These are phyloP conservation scores for Tor tambroides DNA, from an alignment of 2,113 vertebrate species.

Conservation along the genomic window DNA sequence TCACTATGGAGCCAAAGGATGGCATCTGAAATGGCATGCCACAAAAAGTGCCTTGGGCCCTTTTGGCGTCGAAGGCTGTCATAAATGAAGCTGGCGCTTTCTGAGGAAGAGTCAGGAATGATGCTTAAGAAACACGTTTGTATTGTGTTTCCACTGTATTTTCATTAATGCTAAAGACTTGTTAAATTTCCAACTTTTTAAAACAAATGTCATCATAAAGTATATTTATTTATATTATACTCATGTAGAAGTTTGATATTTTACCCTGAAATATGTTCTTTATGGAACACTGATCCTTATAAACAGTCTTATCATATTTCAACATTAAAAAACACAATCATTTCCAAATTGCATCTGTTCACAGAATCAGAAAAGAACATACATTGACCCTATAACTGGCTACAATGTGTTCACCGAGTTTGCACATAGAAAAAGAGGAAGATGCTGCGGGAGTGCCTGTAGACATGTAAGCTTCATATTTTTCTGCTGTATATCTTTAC, in stretches of 20 bases:
- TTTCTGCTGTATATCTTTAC: slow-evolving; percentile 37
- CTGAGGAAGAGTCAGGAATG: slow-evolving; percentile 77
- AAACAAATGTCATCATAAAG: neutral
- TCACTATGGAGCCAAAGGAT: slow-evolving; percentile 73
- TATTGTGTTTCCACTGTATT: slow-evolving; percentile 49
- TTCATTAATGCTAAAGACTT: neutral
- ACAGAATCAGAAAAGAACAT: slow-evolving; percentile 80
- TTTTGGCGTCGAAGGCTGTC: slow-evolving; percentile 77
- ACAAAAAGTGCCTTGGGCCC: slow-evolving; percentile 71
- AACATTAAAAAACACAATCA: neutral
- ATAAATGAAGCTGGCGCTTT: slow-evolving; percentile 74
- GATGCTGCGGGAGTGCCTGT: slow-evolving; percentile 80
- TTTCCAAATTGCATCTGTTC: slow-evolving; percentile 12
- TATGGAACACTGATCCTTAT: neutral
- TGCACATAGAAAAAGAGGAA: slow-evolving; percentile 79
- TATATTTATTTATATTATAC: neutral
- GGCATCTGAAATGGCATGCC: slow-evolving; percentile 81
- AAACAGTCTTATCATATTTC: neutral
- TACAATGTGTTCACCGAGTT: slow-evolving; percentile 76
- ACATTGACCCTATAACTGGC: slow-evolving; percentile 78
- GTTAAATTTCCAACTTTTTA: neutral
- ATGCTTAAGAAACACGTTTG: slow-evolving; percentile 72
- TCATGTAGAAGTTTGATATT: neutral
- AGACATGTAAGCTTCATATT: slow-evolving; percentile 80
- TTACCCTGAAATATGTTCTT: neutral